Conservation (phyloP, 2,797 vertebrate genomes). For the Acrossocheilus fasciatus region DNA sequence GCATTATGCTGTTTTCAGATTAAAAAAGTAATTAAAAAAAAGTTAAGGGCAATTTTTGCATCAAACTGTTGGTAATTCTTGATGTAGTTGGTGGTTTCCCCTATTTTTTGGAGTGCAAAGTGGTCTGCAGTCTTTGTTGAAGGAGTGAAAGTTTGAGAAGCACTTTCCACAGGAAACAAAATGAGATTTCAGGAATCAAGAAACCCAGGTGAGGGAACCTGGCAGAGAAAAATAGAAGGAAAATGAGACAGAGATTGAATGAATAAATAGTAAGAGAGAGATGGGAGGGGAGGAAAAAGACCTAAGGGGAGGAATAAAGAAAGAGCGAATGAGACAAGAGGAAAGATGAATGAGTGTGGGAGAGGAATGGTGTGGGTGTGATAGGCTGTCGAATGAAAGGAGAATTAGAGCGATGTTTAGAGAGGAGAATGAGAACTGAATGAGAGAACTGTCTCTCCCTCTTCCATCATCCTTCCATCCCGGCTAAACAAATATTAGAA, state of each 20-base stretch:
- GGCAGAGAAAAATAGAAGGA: conserved; percentile 51
- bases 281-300: neutral
- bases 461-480: conserved; percentile 23
- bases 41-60: neutral
- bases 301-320: conserved; percentile 36
- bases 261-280: conserved; percentile 34
- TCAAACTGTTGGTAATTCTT: neutral
- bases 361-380: conserved; percentile 19
- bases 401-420: conserved; percentile 28
- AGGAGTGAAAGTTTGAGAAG: neutral
- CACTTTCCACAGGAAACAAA: conserved; percentile 7
- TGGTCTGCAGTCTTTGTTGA: neutral
- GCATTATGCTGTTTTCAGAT: neutral
- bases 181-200: conserved; percentile 11
- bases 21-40: neutral
- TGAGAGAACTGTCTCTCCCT: neutral
- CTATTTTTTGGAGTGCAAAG: neutral
- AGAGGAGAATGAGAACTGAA: conserved; percentile 39
- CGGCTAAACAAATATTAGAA: neutral
- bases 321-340: conserved; percentile 15
- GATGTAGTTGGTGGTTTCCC: neutral
- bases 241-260: conserved; percentile 47
- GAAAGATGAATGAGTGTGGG: conserved; percentile 5
- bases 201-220: conserved; percentile 48
- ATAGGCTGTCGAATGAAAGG: conserved; percentile 9